Evolutionary conservation across 64 coral and sea anemone species (phyloP), one percentile per base, ranked within the genome.

Genomic region (Actinia tenebrosa): DNA sequence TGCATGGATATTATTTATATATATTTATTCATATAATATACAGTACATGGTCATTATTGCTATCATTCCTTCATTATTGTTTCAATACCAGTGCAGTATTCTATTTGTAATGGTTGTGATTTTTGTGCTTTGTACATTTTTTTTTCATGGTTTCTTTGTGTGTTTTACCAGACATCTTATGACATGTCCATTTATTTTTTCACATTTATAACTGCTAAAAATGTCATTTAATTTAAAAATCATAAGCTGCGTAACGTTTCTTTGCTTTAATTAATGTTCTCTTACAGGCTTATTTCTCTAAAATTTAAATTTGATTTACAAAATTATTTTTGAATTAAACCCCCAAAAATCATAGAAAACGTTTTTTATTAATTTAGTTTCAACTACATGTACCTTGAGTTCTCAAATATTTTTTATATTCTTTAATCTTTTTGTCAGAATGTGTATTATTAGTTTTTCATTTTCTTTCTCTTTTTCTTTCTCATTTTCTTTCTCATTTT

Each of bases 91-190:
- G 9, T 75, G 7, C n/a, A 75, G 20, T 30, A 75, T 30, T 75
- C n/a, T 75, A 75, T 13, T n/a, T 75, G 26, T 75, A 42, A 10
- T 23, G n/a, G 14, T 14, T 30, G 26, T 75, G 13, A 13, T 42
- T 18, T 6, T 16, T 75, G 23, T 42, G 11, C 11, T 30, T 30
- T 75, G n/a, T 75, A 75, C 27, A 75, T 42, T 75, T n/a, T 75
- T 66, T 66, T 9, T 66, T 23, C 19, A 66, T 75, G 9, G 25
- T 30, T 75, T 30, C 7, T 43, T 42, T 75, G 37, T 26, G n/a
- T 75, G 69, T 75, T 66, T n/a, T 66, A 23, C 63, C 63, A 66
- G 63, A 66, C 63, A 66, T 66, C 63, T 66, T 66, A 66, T 66
- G 63, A 23, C 4, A 5, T 66, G 63, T 23, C 19, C 16, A 61